Evolutionary conservation across 2,797 vertebrate species (phyloP).

Genomic region (Denticeps clupeoides): DNA sequence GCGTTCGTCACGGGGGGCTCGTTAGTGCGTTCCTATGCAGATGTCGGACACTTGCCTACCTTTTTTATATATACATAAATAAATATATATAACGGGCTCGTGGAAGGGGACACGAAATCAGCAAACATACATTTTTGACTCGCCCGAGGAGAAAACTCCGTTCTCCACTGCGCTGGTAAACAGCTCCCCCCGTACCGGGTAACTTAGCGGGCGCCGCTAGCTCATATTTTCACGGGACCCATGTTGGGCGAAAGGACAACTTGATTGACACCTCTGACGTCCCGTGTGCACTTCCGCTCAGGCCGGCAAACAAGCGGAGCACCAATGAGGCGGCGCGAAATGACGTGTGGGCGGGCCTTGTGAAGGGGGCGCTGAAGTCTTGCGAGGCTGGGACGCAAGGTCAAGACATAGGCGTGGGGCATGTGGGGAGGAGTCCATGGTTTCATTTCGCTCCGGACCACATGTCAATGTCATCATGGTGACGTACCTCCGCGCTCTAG

Average conservation of each 20-base stretch:
- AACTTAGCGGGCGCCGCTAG: too few species aligned
- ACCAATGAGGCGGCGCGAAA: slow-evolving; percentile 34
- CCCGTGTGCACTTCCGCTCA: slow-evolving; percentile 20
- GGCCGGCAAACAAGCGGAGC: slow-evolving; percentile 1
- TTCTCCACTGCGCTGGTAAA: too few species aligned
- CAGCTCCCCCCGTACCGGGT: too few species aligned
- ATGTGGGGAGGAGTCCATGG: neutral
- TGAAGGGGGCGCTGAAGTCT: slow-evolving; percentile 25
- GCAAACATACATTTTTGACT: too few species aligned
- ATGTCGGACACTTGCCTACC: too few species aligned
- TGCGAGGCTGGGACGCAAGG: slow-evolving; percentile 47
- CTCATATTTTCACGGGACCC: slow-evolving; percentile 33
- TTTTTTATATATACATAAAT: too few species aligned
- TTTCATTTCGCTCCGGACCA: neutral
- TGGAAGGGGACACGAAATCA: too few species aligned
- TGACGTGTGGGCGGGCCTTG: slow-evolving; percentile 25
- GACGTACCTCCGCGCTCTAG: neutral
- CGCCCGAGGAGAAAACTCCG: too few species aligned
- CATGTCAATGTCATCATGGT: neutral
- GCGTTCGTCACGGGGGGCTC: too few species aligned
- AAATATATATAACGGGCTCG: too few species aligned
- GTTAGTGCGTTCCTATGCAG: too few species aligned
- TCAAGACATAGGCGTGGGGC: slow-evolving; percentile 48
- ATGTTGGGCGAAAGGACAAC: slow-evolving; percentile 50
- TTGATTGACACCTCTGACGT: slow-evolving; percentile 27